Evolutionary conservation across 2,888 invertebrate genomes (phyloP).

Genomic region (Petrolisthes manimaculis): DNA sequence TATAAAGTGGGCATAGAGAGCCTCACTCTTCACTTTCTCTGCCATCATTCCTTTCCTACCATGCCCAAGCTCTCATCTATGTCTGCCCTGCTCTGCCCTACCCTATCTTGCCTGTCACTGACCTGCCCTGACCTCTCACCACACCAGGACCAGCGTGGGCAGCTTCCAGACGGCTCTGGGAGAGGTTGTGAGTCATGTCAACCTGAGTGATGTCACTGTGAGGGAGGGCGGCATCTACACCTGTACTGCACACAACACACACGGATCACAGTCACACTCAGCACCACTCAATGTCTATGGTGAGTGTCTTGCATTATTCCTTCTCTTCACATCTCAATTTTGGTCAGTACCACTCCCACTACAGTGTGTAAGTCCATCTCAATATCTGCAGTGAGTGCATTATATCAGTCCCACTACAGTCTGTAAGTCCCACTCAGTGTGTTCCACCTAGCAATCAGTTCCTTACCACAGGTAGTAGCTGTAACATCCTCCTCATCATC

Average conservation of each 20-base stretch:
- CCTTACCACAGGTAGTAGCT: not conserved
- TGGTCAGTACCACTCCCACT: no score
- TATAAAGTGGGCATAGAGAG: no score
- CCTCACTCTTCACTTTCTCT: not conserved
- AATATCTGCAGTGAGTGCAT: not conserved
- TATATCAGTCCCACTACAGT: not conserved
- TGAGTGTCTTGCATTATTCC: not conserved
- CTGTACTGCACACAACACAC: slow-evolving; percentile 48
- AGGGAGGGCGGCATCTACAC: slow-evolving; percentile 45
- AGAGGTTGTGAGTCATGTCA: slow-evolving; percentile 47
- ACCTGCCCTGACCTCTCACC: no score
- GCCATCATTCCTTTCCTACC: not conserved
- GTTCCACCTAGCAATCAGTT: not conserved
- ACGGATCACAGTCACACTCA: slow-evolving; percentile 31
- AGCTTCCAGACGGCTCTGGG: slow-evolving; percentile 43
- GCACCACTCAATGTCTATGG: slow-evolving; percentile 53
- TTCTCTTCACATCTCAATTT: no score
- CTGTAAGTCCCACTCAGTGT: not conserved
- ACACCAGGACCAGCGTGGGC: slow-evolving; percentile 40
- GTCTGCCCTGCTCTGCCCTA: not conserved
- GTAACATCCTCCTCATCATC: not conserved
- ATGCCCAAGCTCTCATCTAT: not conserved
- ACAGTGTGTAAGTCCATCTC: no score
- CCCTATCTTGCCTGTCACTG: not conserved
- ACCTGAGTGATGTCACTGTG: slow-evolving; percentile 46